phyloP scores from a whole-genome alignment of 2,888 invertebrate genomes.

The Perdita meconis region DNA sequence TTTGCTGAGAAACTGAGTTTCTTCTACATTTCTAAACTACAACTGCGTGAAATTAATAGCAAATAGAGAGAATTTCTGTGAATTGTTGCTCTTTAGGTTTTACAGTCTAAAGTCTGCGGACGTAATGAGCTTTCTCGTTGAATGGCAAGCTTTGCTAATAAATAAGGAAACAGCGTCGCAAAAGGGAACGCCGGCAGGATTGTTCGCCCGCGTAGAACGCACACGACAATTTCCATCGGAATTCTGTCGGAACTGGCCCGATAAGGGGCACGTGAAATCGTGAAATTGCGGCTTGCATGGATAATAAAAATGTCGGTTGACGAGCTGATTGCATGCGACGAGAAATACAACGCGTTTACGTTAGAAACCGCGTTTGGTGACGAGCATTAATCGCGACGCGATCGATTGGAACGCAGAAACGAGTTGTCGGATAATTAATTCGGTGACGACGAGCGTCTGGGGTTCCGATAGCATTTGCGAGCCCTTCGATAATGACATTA shows the following conservation, averaged over 20 bases:
- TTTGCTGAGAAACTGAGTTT: too few species aligned
- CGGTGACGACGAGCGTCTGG: neutral
- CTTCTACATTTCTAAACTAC: too few species aligned
- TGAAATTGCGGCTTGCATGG: slow-evolving; percentile 17
- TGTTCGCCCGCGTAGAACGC: neutral
- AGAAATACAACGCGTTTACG: slow-evolving; percentile 5
- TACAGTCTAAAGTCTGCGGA: too few species aligned
- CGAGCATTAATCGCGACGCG: neutral
- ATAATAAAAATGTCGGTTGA: slow-evolving; percentile 39
- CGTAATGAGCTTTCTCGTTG: neutral
- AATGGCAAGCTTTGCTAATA: slow-evolving; percentile 4
- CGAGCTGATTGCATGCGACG: slow-evolving; percentile 20
- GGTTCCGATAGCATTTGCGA: neutral
- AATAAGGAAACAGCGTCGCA: neutral
- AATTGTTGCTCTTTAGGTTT: too few species aligned
- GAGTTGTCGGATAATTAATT: slow-evolving; percentile 19
- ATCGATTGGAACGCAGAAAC: neutral
- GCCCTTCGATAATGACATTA: neutral
- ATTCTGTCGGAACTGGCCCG: slow-evolving; percentile 14
- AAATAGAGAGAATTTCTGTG: too few species aligned
- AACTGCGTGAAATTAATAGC: too few species aligned
- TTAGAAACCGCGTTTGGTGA: slow-evolving; percentile 5
- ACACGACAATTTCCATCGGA: neutral
- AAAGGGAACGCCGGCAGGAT: slow-evolving; percentile 3
- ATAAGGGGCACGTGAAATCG: slow-evolving; percentile 29